These are phyloP conservation scores for Caenorhabditis sp. DNA, from an alignment of 2,888 invertebrate genomes.

Conservation along the genomic window DNA sequence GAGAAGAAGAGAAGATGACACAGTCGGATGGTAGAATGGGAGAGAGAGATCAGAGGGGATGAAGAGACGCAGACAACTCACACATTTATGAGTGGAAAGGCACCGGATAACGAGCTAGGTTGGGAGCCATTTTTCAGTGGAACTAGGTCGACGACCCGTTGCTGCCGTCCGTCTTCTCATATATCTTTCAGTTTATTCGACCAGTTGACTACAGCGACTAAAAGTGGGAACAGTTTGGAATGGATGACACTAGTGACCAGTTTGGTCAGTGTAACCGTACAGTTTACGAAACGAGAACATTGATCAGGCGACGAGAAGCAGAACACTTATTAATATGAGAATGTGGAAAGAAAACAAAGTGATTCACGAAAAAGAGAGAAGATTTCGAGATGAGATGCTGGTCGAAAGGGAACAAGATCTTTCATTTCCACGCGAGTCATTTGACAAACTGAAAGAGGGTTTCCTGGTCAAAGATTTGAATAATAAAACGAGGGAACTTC, in stretches of 20 bases:
- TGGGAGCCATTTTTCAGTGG: constrained; percentile 1
- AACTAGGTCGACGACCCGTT: background rate
- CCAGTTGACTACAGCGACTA: constrained; percentile 31
- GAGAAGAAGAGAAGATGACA: no score
- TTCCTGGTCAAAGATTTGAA: background rate
- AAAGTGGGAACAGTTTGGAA: background rate
- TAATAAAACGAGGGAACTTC: background rate
- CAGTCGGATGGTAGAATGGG: no score
- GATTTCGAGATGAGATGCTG: no score
- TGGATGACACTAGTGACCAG: background rate
- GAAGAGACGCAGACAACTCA: constrained; percentile 15
- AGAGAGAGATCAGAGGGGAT: no score
- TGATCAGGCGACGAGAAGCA: background rate
- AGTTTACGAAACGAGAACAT: constrained; percentile 30
- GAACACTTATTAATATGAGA: no score
- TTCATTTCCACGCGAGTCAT: background rate
- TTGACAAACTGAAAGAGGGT: background rate
- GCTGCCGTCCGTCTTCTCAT: constrained; percentile 21
- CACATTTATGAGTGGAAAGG: constrained; percentile 13
- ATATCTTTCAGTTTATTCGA: constrained; percentile 15
- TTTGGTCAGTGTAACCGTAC: constrained; percentile 35
- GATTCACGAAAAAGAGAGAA: no score
- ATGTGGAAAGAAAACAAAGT: background rate
- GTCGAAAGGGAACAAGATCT: no score
- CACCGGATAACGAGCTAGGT: background rate